phyloP scores from a whole-genome alignment of 1,140 invertebrate genomes.

The Zaprionus kolodkinae region DNA sequence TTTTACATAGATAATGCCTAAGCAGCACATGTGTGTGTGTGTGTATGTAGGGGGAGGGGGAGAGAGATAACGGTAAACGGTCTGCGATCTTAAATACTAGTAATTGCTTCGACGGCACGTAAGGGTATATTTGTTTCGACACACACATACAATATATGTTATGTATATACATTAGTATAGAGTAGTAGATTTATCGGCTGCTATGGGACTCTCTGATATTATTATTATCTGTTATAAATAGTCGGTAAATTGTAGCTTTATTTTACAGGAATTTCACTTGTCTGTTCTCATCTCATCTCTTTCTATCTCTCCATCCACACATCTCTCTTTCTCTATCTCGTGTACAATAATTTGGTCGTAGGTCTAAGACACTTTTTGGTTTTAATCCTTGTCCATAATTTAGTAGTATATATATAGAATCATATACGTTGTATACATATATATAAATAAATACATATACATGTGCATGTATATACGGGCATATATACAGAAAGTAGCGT shows the following conservation, averaged over 20 bases:
- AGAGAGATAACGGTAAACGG: constrained; percentile 44
- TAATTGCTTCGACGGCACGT: constrained; percentile 79
- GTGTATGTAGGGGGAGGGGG: constrained; percentile 45
- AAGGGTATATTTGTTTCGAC: constrained; percentile 44
- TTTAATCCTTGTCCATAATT: constrained; percentile 67
- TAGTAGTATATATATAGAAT: constrained; percentile 13
- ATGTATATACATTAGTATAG: constrained; percentile 23
- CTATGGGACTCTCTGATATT: constrained; percentile 28
- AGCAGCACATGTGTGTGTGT: background rate
- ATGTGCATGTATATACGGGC: constrained; percentile 47
- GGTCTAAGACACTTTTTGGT: constrained; percentile 83
- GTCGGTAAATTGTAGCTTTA: constrained; percentile 50
- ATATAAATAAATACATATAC: constrained; percentile 52
- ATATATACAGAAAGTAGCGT: constrained; percentile 72
- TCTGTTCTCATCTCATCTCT: constrained; percentile 19
- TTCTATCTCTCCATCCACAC: constrained; percentile 6
- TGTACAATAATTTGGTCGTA: constrained; percentile 79
- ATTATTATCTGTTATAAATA: constrained; percentile 49
- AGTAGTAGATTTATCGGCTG: constrained; percentile 11
- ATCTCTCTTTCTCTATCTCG: constrained; percentile 12
- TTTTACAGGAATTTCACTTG: constrained; percentile 53
- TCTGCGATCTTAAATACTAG: constrained; percentile 64
- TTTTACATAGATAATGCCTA: constrained; percentile 18
- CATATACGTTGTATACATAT: background rate
- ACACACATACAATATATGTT: constrained; percentile 36